Conservation (phyloP, 2,113 vertebrate species). For the Crotalus horridus region DNA sequence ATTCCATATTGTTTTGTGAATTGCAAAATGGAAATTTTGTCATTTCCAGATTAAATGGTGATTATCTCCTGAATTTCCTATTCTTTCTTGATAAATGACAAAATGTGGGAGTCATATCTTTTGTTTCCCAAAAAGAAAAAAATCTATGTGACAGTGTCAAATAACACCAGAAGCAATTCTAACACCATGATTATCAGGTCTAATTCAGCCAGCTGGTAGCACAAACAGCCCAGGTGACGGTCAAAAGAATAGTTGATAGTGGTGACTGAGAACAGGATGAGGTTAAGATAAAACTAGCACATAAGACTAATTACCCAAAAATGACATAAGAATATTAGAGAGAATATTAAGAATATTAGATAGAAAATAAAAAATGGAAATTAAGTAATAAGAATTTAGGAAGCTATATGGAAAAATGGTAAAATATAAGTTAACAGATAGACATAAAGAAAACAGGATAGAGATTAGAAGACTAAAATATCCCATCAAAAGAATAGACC, state of each 20-base stretch:
- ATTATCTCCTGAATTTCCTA: background rate
- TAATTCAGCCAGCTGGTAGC: background rate
- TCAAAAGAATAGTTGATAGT: background rate
- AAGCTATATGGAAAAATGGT: background rate
- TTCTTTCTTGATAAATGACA: background rate
- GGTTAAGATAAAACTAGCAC: background rate
- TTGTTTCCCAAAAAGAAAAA: background rate
- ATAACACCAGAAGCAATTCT: background rate
- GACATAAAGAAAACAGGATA: background rate
- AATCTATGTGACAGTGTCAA: background rate
- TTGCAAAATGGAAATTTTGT: background rate
- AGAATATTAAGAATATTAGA: background rate
- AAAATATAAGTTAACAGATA: background rate
- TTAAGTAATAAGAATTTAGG: background rate
- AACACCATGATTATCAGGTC: background rate
- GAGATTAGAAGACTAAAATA: background rate
- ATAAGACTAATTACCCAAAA: background rate
- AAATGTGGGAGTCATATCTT: background rate
- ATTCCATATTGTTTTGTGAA: background rate
- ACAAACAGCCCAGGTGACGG: background rate
- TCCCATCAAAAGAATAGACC: background rate
- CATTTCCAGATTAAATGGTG: background rate
- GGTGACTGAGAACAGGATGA: background rate
- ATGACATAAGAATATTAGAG: background rate
- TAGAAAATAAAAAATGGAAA: background rate